Base-by-base conservation (phyloP, 2,113 vertebrate species). In the Labeo catla region DNA sequence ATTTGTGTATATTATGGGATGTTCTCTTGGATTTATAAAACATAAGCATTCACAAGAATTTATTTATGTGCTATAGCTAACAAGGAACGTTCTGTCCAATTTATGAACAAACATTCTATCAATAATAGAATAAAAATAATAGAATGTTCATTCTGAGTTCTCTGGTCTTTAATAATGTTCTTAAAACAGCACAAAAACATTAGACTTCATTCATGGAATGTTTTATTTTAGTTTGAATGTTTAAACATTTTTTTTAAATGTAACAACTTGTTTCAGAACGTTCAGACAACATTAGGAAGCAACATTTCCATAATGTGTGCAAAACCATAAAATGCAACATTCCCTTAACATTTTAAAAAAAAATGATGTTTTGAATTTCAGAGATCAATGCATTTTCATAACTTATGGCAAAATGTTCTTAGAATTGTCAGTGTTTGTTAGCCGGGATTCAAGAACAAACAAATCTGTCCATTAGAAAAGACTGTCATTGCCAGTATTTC, bases 71-170 rank as follows among this genome's bases (percentile, higher is more conserved):
- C 65, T 15, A 7, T 5, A 15, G 49, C 49, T 5, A 52, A 52
- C 50, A 52, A 16, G 5, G 0, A 54, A 54, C 15, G 13, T 52
- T 15, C 19, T 59, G 6, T 21, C 54, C 28, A 12, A 65, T 65
- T 65, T 65, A 0, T 63, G 7, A n/a, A 63, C 8, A 63, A 23
- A 63, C n/a, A 28, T 28, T 4, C 3, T 65, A 10, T 90, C 76
- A 93, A 95, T 54, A 54, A 15, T 54, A 54, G 5, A 57, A 57
- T 19, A 57, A 6, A 57, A 57, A 7, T 5, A 19, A 7, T 19
- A 54, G 4, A 15, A 16, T 54, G 52, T 54, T 19, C 15, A 54
- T 54, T 57, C 54, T 57, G 54, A 54, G 52, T 6, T 16, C 52
- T 54, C 13, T 54, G 15, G 4, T 52, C 12, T 52, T 52, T 15